Percentiles rank a stretch among this genome's conserved stretches.
phyloP scores from a whole-genome alignment of 1,140 invertebrate species.

The Drosophila sucinea region DNA sequence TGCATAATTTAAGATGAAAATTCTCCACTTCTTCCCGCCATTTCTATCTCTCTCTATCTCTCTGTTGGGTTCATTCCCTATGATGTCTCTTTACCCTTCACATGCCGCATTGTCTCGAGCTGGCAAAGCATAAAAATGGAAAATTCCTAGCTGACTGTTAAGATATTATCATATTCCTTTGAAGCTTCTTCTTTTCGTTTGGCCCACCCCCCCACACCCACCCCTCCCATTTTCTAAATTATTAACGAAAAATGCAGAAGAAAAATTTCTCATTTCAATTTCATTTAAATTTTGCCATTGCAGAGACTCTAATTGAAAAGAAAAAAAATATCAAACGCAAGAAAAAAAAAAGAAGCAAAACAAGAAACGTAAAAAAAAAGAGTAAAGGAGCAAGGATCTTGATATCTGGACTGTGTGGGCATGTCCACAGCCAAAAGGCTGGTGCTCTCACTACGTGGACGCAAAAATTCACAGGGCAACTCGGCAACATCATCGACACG shows the following conservation, averaged over 20 bases:
- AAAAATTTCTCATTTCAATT: slow-evolving; percentile 73
- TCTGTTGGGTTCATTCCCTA: slow-evolving; percentile 1
- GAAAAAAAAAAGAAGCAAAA: slow-evolving; percentile 6
- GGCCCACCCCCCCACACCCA: not conserved
- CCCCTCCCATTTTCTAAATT: slow-evolving; percentile 51
- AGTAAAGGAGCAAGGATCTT: slow-evolving; percentile 16
- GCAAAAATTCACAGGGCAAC: slow-evolving; percentile 84
- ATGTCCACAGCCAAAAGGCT: slow-evolving; percentile 88
- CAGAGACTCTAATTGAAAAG: slow-evolving; percentile 20
- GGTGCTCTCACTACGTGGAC: slow-evolving; percentile 87
- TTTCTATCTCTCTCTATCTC: not conserved
- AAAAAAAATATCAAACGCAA: not conserved
- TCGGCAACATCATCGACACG: slow-evolving; percentile 83
- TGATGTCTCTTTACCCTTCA: slow-evolving; percentile 11
- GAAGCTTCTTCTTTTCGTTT: slow-evolving; percentile 37
- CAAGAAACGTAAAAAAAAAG: not conserved
- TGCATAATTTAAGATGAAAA: slow-evolving; percentile 76
- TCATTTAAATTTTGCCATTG: slow-evolving; percentile 52
- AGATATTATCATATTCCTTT: slow-evolving; percentile 77
- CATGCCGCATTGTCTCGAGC: slow-evolving; percentile 37
- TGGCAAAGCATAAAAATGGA: slow-evolving; percentile 68
- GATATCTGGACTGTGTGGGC: slow-evolving; percentile 61
- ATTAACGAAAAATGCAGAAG: slow-evolving; percentile 73
- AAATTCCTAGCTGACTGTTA: slow-evolving; percentile 55
- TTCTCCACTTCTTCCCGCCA: slow-evolving; percentile 22